phyloP scores from a whole-genome alignment of 2,113 vertebrate species.

The Himantopus leucocephalus region DNA sequence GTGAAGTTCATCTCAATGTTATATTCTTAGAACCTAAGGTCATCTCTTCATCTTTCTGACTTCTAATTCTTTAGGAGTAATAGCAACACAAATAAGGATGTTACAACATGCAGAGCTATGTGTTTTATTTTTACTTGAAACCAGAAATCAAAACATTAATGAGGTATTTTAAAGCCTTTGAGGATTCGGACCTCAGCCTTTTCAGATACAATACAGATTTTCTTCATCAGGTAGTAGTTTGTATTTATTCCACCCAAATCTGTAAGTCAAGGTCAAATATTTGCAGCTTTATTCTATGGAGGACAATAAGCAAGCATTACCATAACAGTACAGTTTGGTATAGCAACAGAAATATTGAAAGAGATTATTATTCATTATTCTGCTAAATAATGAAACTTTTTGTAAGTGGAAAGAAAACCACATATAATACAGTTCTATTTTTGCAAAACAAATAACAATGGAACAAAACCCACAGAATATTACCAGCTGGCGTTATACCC shows the following conservation, averaged over 20 bases:
- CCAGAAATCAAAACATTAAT: background rate
- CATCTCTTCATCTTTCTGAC: background rate
- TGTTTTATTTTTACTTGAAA: background rate
- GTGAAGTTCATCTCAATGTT: background rate
- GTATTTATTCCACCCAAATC: background rate
- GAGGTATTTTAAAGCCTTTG: background rate
- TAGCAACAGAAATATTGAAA: background rate
- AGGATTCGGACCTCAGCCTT: background rate
- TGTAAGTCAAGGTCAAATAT: background rate
- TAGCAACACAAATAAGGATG: background rate
- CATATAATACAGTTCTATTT: background rate
- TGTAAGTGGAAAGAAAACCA: background rate
- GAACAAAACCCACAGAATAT: background rate
- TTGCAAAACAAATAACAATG: background rate
- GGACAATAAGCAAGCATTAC: background rate
- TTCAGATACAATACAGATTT: background rate
- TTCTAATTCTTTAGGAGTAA: background rate
- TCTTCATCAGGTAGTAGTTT: background rate
- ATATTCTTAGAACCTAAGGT: background rate
- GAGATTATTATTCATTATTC: constrained; percentile 16
- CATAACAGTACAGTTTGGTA: background rate
- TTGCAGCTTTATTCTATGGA: background rate
- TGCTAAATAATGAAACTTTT: background rate
- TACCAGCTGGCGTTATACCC: background rate
- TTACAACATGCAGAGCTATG: background rate